These are phyloP conservation scores for Mycalesis mineus DNA, from an alignment of 2,888 invertebrate species.

Conservation along the genomic window DNA sequence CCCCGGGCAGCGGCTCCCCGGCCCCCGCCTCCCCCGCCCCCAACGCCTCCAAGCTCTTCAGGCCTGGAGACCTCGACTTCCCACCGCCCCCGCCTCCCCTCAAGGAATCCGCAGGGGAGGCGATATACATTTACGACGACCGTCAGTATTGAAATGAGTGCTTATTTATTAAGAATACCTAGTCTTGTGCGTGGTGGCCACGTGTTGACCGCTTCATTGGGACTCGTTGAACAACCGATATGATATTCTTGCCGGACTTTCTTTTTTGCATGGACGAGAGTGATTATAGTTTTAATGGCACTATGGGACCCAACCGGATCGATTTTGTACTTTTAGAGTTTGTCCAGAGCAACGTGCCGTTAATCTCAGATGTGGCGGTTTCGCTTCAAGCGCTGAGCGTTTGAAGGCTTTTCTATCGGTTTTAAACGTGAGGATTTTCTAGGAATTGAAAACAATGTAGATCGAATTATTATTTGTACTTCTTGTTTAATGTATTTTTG, in stretches of 20 bases:
- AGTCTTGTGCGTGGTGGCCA: slow-evolving; percentile 21
- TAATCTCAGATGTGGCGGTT: not conserved
- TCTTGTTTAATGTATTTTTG: not conserved
- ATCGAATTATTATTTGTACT: not conserved
- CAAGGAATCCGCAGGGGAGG: slow-evolving; percentile 83
- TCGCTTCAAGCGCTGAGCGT: not conserved
- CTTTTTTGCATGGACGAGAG: slow-evolving; percentile 21
- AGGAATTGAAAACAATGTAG: not conserved
- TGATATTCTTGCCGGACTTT: slow-evolving; percentile 55
- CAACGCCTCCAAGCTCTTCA: slow-evolving; percentile 71
- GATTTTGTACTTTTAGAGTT: slow-evolving; percentile 36
- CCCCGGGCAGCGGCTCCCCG: slow-evolving; percentile 60
- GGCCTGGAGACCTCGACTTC: slow-evolving; percentile 67
- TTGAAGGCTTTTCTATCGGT: not conserved
- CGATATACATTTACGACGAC: slow-evolving; percentile 77
- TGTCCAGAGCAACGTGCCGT: slow-evolving; percentile 2
- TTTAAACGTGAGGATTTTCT: not conserved
- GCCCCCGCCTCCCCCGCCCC: slow-evolving; percentile 72
- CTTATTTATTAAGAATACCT: slow-evolving; percentile 13
- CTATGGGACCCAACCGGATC: slow-evolving; percentile 62
- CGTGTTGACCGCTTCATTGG: not conserved
- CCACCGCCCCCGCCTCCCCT: slow-evolving; percentile 66
- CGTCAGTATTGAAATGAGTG: slow-evolving; percentile 58
- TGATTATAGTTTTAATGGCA: slow-evolving; percentile 9
- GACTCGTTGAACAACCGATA: slow-evolving; percentile 8